Evolutionary conservation across 2,888 invertebrate genomes (phyloP), one percentile per base, ranked within the genome.

Genomic region (Macrophya alboannulata): DNA sequence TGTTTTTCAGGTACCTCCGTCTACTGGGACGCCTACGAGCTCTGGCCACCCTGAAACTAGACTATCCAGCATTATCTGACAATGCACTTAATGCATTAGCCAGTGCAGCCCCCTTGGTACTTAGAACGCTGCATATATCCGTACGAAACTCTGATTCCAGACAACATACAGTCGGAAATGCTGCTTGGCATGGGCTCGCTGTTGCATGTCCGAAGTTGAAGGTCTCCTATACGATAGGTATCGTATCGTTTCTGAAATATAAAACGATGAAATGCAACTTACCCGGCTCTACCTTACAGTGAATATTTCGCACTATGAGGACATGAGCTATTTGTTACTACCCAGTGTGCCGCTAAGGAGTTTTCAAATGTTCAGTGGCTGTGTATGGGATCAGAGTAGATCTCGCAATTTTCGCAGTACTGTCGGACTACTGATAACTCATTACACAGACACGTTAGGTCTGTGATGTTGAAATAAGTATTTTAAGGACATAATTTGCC

Each of bases 301-400:
- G 79, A 94, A 94, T 87, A 93, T 94, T 88, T 94, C 94, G 79
- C 94, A 94, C 88, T 93, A 93, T 88, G 94, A 94, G 87, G 94
- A 94, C 86, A 93, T 94, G 87, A 91, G 90, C 87, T 92, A 93
- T 85, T 91, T 95, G 81, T 90, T 95, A 84, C 90, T 94, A 86
- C 93, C 94, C n/a, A 93, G 94, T 72, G 92, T 95, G 68, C 95
- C 95, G 0, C 88, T 95, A 83, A 92, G 92, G 45, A 92, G 93
- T 82, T 94, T 95, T 88, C 92, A 94, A 62, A 91, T 95, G 91
- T 92, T 92, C 86, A 93, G 94, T 85, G 94, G 94, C 21, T 92
- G 93, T 87, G 93, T 93, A 59, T 94, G 94, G 94, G 94, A 95
- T 86, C 94, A 94, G 88, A 93, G 92, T 87, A 92, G 93, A 87